Evolutionary conservation across 30 jellyfish, hydroid and myxozoan species (phyloP), one percentile per base, ranked within the genome.

Genomic region (Aurelia aurita): DNA sequence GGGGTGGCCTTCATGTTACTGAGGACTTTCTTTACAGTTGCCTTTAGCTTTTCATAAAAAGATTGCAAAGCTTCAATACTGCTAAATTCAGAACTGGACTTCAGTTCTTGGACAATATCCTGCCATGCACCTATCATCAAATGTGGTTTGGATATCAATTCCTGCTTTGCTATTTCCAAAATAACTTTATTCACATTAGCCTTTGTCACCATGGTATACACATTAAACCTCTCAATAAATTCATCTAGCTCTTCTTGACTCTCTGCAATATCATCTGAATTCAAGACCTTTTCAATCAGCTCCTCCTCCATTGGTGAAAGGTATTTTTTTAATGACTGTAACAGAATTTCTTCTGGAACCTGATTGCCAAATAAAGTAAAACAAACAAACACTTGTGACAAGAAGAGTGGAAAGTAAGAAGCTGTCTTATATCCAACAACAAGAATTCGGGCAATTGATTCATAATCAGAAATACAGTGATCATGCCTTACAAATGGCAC

Each of bases 401-500:
- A 58, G 74, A 47, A 53, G 75, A 80, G 60, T 19, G 90, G 84
- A 34, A 63, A 65, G 53, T 80, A 80, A 58, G 75, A 53, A 64
- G 73, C 82, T 27, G 74, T 21, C 77, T 44, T 77, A 77, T 58
- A 77, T 19, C 88, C 88, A 51, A 51, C 54, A 54, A 77, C 78
- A 54, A 77, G 58, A 60, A 64, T 64, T 45, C 84, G 15, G 45
- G 84, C 90, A 51, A 80, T 67, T 62, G 90, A 63, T 80, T 35
- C 84, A 63, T 67, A 80, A 45, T 80, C 90, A 5, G 29, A 19
- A 26, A 22, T 80, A 45, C 15, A 28, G 14, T 64, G 74, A 66
- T 80, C 90, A 80, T 80, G 90, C 72, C 82, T 64, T 43, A 80
- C 75, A 58, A 60, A 58, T 58, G 87, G 87, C 29, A 74, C 87